These are phyloP conservation scores for Sericinus montela DNA, from an alignment of 2,888 invertebrate species.

Conservation along the genomic window DNA sequence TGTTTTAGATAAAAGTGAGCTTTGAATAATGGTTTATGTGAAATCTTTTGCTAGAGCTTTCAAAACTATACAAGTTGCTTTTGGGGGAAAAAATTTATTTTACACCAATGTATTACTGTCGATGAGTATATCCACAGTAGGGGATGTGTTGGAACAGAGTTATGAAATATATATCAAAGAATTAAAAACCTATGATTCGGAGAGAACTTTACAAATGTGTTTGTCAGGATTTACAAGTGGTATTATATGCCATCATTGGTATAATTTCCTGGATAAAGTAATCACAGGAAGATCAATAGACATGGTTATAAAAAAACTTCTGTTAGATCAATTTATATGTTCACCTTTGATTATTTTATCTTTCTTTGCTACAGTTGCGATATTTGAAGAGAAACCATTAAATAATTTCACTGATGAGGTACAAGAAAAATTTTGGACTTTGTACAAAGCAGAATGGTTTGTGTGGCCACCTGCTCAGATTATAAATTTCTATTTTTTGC, in stretches of 20 bases:
- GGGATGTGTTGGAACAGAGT: constrained; percentile 89
- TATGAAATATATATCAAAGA: constrained; percentile 83
- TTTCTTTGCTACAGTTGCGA: constrained; percentile 87
- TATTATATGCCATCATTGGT: constrained; percentile 92
- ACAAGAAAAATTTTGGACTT: constrained; percentile 84
- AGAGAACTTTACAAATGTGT: constrained; percentile 87
- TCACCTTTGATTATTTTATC: constrained; percentile 88
- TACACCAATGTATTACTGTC: constrained; percentile 90
- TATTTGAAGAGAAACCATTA: constrained; percentile 82
- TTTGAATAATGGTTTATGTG: constrained; percentile 39
- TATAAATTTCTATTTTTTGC: constrained; percentile 93
- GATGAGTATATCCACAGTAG: constrained; percentile 84
- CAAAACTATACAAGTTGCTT: constrained; percentile 53
- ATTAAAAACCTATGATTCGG: constrained; percentile 75
- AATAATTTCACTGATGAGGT: constrained; percentile 84
- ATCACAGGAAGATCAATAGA: constrained; percentile 83
- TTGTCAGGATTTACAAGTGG: constrained; percentile 88
- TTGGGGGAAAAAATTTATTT: constrained; percentile 83
- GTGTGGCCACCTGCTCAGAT: constrained; percentile 96
- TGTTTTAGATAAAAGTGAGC: constrained; percentile 43
- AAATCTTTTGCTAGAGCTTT: constrained; percentile 46
- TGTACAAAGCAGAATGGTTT: constrained; percentile 93
- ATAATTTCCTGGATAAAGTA: constrained; percentile 84
- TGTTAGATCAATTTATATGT: constrained; percentile 90
- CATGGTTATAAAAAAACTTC: constrained; percentile 86